Evolutionary conservation across 2,888 invertebrate species (phyloP), one percentile per base, ranked within the genome.

Genomic region (Amphipyra tragopoginis): DNA sequence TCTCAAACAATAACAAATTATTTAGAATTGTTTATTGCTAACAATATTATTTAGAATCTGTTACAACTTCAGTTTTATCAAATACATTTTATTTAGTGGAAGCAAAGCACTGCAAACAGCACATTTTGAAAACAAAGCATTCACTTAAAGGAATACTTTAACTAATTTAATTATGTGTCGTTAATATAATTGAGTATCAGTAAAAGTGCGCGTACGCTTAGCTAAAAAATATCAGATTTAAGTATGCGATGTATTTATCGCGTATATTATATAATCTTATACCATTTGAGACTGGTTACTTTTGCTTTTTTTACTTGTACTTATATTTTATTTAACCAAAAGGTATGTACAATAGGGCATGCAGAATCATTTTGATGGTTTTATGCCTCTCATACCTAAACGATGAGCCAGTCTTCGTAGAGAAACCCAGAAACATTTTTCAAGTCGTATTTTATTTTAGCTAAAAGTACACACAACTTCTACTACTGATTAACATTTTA

Each of bases 81-180:
- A 49, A 58, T 54, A 51, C 21, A 39, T 45, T 73, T 29, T 47
- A 45, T 43, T 59, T 51, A 36, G 48, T 55, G 55, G 75, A 79
- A 80, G 78, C 69, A 57, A 74, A 83, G 81, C 81, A 76, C 83
- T 86, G 85, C 81, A 86, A 85, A 82, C 65, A 82, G 84, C 82
- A 84, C 82, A 83, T 60, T 72, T 53, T 48, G 43, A 56, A 60
- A 50, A 50, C 38, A 51, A 51, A 13, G 40, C 48, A 60, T 36
- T 56, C 14, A 29, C 29, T 47, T 13, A 33, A 40, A 40, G 14
- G 42, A 55, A 60, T 36, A 65, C 33, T 57, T 5, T 11, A 38
- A 26, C 4, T 14, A 13, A 39, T 47, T 14, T 15, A 50, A 38
- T 21, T 11, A 50, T 45, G 38, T 38, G 40, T 52, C 33, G 13